A percentile compares a stretch with the other conserved stretches of the same genome.
phyloP scores from a whole-genome alignment of 2,113 vertebrate species.

The Alectura lathami region DNA sequence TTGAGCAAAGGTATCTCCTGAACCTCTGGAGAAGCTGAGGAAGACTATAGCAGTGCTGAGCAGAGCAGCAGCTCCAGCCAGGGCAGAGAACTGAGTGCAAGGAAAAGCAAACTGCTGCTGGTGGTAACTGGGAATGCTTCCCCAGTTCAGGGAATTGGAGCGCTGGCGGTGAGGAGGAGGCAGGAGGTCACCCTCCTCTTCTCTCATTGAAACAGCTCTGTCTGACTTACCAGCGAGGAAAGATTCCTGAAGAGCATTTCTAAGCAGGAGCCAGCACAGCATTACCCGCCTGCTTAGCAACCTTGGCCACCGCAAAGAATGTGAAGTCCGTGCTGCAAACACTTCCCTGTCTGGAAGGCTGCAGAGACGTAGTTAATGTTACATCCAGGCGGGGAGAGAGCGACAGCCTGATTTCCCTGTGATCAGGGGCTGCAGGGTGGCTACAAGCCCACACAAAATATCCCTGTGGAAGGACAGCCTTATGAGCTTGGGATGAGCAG shows the following conservation, averaged over 20 bases:
- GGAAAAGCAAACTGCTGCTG: background rate
- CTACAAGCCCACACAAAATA: background rate
- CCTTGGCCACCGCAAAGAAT: too few species aligned
- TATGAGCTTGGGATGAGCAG: background rate
- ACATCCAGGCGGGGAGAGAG: background rate
- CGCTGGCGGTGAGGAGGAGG: too few species aligned
- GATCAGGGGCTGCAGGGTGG: background rate
- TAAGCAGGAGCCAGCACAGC: background rate
- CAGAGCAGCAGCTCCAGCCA: background rate
- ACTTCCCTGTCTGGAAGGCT: background rate
- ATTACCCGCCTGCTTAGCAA: background rate
- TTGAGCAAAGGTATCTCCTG: background rate
- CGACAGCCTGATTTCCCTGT: background rate
- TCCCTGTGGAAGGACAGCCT: background rate
- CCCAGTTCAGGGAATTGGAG: background rate
- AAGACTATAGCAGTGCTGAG: background rate
- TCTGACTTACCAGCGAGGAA: too few species aligned
- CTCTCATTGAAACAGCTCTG: too few species aligned
- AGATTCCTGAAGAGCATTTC: background rate
- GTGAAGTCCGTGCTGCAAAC: background rate
- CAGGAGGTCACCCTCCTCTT: too few species aligned
- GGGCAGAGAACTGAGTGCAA: background rate
- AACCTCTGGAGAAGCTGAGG: background rate
- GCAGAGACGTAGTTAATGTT: accelerated
- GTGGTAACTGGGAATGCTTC: background rate